Base-by-base conservation (phyloP, 2,888 invertebrate genomes). In the Entomobrya proxima region DNA sequence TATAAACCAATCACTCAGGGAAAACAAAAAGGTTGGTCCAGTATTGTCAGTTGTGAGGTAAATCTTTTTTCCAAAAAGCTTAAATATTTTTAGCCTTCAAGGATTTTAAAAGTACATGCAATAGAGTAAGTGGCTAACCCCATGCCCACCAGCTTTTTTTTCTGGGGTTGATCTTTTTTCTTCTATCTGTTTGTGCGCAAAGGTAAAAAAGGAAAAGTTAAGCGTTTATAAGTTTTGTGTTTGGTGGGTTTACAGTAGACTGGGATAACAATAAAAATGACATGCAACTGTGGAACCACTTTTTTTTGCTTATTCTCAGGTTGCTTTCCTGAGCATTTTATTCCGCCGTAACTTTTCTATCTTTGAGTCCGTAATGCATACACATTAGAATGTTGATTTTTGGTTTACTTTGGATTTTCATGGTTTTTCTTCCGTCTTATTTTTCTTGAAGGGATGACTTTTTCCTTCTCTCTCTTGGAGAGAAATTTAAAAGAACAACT, bases 301-400 rank as follows among this genome's bases (percentile, higher is more conserved):
- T 83, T 76, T 67, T 83, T 67, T n/a, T n/a, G n/a, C n/a, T n/a
- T n/a, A n/a, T n/a, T 47, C 72, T 72, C 30, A 67, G 27, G 44
- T 64, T 40, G 55, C 30, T 24, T 44, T 72, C 50, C 69, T 76
- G 32, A 40, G 40, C 55, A 47, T 61, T 58, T 47, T 79, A 50
- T 67, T 75, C 52, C 18, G n/a, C n/a, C 24, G 64, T 30, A 82
- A 83, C 75, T 84, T 69, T 77, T 67, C 76, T 52, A n/a, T n/a
- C n/a, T n/a, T 64, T 35, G 37, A 13, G 44, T 44, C 72, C 64
- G 79, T 85, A 85, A 80, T 85, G 85, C 79, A 85, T 80, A 75
- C 67, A 75, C 74, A 24, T n/a, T 2, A 35, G 64, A 67, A 85
- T 85, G 85, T 75, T 85, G 85, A 85, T 85, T 85, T 85, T 85